Conservation (phyloP, 2,888 invertebrate genomes). For the Pristionchus fissidentatus region DNA sequence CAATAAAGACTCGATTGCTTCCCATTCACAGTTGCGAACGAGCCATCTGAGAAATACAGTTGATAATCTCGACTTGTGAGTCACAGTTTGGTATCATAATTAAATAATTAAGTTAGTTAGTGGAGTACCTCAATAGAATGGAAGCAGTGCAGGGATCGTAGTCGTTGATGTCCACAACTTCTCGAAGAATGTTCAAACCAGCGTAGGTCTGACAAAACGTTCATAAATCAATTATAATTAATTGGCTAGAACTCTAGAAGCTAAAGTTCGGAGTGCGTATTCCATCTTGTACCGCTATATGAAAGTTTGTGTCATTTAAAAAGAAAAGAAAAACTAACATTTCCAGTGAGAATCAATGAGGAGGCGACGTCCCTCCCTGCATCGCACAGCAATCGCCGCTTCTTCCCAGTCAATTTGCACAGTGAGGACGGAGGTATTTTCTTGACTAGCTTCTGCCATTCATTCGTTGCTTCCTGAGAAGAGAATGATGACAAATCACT, state of each 20-base stretch:
- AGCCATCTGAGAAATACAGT: no score
- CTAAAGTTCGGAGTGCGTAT: neutral
- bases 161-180: neutral
- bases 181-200: neutral
- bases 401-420: neutral
- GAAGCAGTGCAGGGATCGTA: neutral
- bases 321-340: neutral
- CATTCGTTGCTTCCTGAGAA: neutral
- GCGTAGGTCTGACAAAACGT: conserved; percentile 30
- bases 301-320: neutral
- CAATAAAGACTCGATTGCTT: neutral
- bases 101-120: neutral
- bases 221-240: neutral
- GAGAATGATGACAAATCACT: no score
- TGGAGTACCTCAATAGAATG: neutral
- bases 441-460: neutral
- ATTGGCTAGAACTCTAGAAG: no score
- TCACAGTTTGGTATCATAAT: no score
- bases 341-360: neutral
- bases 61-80: no score
- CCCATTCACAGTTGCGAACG: conserved; percentile 10
- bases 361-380: neutral
- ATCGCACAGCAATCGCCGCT: neutral
- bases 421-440: neutral
- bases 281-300: neutral